Conservation (phyloP, 2,797 vertebrate species). For the Premnoplex brunnescens region DNA sequence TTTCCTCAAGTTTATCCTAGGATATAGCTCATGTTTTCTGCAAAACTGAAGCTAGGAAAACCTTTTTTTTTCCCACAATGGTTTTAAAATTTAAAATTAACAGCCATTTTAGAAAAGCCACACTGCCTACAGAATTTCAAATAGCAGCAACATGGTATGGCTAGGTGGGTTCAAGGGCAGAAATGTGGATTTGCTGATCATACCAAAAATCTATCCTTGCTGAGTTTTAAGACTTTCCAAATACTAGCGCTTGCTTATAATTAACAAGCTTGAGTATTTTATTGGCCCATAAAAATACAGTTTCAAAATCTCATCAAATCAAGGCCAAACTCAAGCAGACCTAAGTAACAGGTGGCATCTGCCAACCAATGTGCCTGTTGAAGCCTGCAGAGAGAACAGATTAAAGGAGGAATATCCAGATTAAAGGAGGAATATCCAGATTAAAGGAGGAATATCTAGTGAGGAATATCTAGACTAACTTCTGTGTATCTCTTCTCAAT, state of each 20-base stretch:
- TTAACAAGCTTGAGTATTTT: not conserved
- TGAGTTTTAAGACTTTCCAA: not conserved
- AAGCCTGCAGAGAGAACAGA: not conserved
- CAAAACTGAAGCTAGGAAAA: not conserved
- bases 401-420: not conserved
- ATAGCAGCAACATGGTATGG: not conserved
- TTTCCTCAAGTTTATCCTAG: not conserved
- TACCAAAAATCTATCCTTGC: not conserved
- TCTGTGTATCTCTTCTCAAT: not conserved
- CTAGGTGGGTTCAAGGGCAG: not conserved
- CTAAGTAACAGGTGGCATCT: not conserved
- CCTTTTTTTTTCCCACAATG: not conserved
- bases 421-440: too few species aligned
- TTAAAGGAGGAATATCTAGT: not conserved
- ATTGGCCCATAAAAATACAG: not conserved
- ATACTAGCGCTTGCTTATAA: not conserved
- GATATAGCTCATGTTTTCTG: not conserved
- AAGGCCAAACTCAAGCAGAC: not conserved
- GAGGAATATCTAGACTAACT: not conserved
- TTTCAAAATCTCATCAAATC: not conserved
- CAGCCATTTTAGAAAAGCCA: not conserved
- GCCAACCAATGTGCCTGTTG: not conserved
- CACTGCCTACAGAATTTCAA: not conserved
- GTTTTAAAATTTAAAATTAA: not conserved
- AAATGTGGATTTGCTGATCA: not conserved